Evolutionary conservation across 2,888 invertebrate species (phyloP).

Genomic region (Eilema caniola): DNA sequence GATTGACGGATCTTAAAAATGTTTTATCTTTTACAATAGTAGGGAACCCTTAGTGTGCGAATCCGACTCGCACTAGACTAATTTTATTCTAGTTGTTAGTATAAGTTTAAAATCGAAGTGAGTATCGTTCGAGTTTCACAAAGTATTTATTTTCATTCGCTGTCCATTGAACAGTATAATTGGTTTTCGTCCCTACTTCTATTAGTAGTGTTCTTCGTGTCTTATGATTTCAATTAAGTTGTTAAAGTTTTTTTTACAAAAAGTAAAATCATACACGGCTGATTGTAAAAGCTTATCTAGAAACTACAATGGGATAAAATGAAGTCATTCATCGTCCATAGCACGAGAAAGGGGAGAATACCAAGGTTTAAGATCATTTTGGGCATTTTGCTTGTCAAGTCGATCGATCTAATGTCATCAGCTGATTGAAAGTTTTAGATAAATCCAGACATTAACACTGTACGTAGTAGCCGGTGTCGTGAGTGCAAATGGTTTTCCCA

Average conservation of each 20-base stretch:
- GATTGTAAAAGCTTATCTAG: background rate
- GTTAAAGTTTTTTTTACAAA: slow-evolving; percentile 35
- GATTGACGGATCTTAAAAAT: background rate
- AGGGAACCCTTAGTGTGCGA: background rate
- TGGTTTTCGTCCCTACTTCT: slow-evolving; percentile 73
- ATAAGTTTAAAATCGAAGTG: background rate
- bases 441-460: slow-evolving; percentile 13
- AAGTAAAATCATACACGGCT: slow-evolving; percentile 12
- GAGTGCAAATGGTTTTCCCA: slow-evolving; percentile 66
- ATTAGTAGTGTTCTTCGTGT: slow-evolving; percentile 68
- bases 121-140: background rate
- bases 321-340: no score
- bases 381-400: no score
- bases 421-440: background rate
- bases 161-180: slow-evolving; percentile 83
- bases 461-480: slow-evolving; percentile 55
- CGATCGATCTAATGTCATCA: no score
- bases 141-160: background rate
- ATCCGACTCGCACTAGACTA: background rate
- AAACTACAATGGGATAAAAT: background rate
- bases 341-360: background rate
- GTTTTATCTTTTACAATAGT: background rate
- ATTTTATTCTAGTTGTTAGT: background rate
- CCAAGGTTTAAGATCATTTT: no score
- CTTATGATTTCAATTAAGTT: slow-evolving; percentile 66